A percentile compares a stretch with the other conserved stretches of the same genome.
phyloP scores from a whole-genome alignment of 1,140 invertebrate species.

The Formica selysi region DNA sequence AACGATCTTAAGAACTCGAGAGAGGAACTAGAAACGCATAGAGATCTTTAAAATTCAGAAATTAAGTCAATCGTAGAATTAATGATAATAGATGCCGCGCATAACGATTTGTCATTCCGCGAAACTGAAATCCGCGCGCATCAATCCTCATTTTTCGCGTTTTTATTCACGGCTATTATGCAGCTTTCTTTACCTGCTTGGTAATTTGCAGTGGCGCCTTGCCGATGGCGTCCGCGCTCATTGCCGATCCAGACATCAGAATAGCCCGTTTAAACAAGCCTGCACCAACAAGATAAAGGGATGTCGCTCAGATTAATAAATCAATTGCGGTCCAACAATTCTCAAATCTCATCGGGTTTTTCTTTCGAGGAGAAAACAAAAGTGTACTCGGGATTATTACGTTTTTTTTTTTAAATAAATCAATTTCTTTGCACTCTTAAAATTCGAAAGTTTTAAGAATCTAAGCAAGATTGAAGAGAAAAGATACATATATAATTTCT shows the following conservation, averaged over 20 bases:
- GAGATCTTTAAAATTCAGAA: background rate
- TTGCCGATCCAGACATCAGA: conserved; percentile 96
- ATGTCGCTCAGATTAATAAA: conserved; percentile 64
- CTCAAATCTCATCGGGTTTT: background rate
- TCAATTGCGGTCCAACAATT: conserved; percentile 5
- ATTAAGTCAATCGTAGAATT: conserved; percentile 30
- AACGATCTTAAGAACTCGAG: background rate
- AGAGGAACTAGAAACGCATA: background rate
- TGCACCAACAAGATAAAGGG: conserved; percentile 79
- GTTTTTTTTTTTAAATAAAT: no score
- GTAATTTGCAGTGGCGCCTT: conserved; percentile 93
- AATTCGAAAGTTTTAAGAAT: no score
- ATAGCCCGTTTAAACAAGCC: conserved; percentile 96
- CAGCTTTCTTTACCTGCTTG: conserved; percentile 86
- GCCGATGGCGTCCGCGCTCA: conserved; percentile 95
- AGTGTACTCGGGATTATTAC: background rate
- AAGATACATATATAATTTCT: no score
- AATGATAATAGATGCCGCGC: conserved; percentile 54
- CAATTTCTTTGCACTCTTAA: no score
- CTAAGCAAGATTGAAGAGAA: no score
- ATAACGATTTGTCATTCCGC: conserved; percentile 48
- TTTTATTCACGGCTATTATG: conserved; percentile 54
- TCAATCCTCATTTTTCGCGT: conserved; percentile 57
- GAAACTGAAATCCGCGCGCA: conserved; percentile 38
- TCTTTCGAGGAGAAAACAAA: background rate